A percentile compares a stretch with the other conserved stretches of the same genome.
Conservation (phyloP, 2,113 vertebrate genomes). For the Phycodurus eques region DNA sequence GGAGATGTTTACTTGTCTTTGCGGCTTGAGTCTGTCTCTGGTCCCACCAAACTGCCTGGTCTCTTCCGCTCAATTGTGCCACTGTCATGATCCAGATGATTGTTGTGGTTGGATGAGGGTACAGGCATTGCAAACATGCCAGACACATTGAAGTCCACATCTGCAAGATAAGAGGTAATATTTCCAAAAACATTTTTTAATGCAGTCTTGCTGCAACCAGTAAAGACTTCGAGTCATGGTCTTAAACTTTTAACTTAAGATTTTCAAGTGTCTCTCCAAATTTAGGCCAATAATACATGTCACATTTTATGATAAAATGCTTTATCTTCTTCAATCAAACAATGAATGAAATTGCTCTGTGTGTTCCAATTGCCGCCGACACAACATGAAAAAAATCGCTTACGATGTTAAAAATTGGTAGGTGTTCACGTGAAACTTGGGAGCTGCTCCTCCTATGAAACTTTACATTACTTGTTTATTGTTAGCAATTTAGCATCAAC, state of each 20-base stretch:
- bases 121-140: constrained; percentile 88
- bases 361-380: no score
- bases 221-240: not conserved
- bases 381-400: no score
- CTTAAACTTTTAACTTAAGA: not conserved
- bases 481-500: not conserved
- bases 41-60: constrained; percentile 86
- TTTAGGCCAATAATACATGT: no score
- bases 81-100: constrained; percentile 82
- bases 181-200: not conserved
- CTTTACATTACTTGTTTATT: not conserved
- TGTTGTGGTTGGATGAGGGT: constrained; percentile 80
- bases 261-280: not conserved
- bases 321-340: no score
- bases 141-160: constrained; percentile 95
- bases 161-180: constrained; percentile 57
- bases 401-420: no score
- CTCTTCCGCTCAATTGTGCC: constrained; percentile 89
- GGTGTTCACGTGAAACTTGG: constrained; percentile 1
- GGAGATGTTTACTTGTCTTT: constrained; percentile 82
- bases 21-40: constrained; percentile 83
- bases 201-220: not conserved
- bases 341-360: no score
- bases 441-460: not conserved
- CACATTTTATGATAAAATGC: no score